A percentile compares a stretch with the other conserved stretches of the same genome.
Conservation (phyloP, 2,888 invertebrate genomes). For the Rhagonycha lutea region DNA sequence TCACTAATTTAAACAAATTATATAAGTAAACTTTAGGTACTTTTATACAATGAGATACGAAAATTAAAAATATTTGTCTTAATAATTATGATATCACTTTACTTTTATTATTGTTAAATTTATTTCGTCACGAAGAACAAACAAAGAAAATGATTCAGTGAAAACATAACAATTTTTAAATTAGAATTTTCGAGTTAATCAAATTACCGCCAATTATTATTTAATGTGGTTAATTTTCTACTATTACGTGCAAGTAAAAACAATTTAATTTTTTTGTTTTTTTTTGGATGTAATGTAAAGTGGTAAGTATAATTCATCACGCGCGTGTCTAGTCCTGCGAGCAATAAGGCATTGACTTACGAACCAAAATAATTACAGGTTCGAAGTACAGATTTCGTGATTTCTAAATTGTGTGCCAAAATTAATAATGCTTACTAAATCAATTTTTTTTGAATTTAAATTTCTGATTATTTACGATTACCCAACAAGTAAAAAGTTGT, state of each 20-base stretch:
- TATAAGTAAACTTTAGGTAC: not conserved
- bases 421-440: not conserved
- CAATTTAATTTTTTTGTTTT: not conserved
- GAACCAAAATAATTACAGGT: not conserved
- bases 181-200: not conserved
- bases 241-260: not conserved
- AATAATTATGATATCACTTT: not conserved
- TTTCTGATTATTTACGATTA: not conserved
- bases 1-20: not conserved
- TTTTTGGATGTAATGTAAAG: not conserved
- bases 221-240: not conserved
- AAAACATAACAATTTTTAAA: not conserved
- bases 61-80: not conserved
- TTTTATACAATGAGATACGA: not conserved
- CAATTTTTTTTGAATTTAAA: not conserved
- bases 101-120: not conserved
- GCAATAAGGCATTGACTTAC: not conserved
- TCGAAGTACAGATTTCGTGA: not conserved
- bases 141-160: not conserved
- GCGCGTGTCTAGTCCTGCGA: not conserved
- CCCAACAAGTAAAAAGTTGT: no score
- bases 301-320: not conserved
- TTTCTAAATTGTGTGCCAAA: not conserved
- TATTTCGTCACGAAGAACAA: not conserved
- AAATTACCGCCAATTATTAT: not conserved